These are phyloP conservation scores for Spea bombifrons DNA, from an alignment of 2,113 vertebrate species.

Conservation along the genomic window DNA sequence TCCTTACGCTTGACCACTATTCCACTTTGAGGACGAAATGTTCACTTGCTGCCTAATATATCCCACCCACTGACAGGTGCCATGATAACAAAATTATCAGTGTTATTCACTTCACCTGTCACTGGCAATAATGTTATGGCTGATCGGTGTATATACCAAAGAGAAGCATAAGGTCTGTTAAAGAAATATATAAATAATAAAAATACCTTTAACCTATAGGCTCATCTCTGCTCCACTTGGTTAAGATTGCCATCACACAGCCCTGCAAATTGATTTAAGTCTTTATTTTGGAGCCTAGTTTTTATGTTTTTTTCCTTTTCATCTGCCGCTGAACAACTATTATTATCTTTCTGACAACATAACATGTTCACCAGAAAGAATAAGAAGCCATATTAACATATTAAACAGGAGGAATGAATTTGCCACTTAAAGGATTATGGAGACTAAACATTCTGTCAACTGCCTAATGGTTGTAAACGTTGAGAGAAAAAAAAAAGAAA, in stretches of 20 bases:
- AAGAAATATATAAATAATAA: too few species aligned
- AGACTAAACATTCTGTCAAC: constrained; percentile 45
- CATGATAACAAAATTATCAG: too few species aligned
- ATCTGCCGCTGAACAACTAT: constrained; percentile 23
- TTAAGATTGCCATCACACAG: not conserved
- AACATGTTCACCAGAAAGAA: constrained; percentile 37
- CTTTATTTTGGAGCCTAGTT: not conserved
- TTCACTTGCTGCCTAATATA: too few species aligned
- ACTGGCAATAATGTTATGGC: too few species aligned
- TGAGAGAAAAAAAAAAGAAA: constrained; percentile 3
- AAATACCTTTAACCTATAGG: too few species aligned
- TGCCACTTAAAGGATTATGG: constrained; percentile 46
- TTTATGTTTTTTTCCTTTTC: not conserved
- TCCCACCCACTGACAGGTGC: too few species aligned
- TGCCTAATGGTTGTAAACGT: constrained; percentile 43
- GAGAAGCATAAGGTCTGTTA: too few species aligned
- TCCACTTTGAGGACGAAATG: too few species aligned
- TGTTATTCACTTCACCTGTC: too few species aligned
- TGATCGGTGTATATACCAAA: too few species aligned
- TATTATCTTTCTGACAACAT: constrained; percentile 19
- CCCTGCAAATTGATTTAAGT: not conserved
- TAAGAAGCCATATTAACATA: constrained; percentile 40
- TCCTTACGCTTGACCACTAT: too few species aligned
- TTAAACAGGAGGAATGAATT: constrained; percentile 47
- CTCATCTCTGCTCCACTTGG: not conserved